These are phyloP conservation scores for Prinia subflava DNA, from an alignment of 2,113 vertebrate species.

Conservation along the genomic window DNA sequence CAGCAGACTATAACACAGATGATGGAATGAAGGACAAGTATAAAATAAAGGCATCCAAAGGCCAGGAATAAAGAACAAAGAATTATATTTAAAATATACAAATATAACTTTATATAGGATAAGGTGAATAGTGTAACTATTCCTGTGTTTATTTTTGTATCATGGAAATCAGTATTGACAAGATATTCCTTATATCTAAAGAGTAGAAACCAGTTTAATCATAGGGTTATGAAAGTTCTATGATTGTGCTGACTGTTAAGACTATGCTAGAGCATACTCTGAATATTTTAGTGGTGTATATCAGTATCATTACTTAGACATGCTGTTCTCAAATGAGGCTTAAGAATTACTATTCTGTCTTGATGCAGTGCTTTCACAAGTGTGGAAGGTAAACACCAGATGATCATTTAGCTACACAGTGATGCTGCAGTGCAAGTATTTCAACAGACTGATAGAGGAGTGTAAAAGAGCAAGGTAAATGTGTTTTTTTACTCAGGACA, in stretches of 20 bases:
- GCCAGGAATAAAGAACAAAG: neutral
- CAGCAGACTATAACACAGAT: neutral
- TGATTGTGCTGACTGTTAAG: neutral
- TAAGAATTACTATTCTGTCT: neutral
- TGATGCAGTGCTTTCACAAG: neutral
- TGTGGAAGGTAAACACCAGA: neutral
- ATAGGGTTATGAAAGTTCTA: neutral
- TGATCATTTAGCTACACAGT: neutral
- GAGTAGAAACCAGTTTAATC: neutral
- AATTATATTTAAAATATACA: neutral
- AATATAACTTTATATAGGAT: neutral
- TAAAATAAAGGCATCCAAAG: neutral
- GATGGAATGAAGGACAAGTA: neutral
- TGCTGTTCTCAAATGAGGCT: neutral
- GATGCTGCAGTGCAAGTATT: conserved; percentile 28
- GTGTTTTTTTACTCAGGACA: neutral
- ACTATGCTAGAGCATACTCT: neutral
- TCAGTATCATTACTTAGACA: neutral
- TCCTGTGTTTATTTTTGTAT: neutral
- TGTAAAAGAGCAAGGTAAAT: neutral
- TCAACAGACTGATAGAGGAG: neutral
- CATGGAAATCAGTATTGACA: neutral
- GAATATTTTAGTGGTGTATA: neutral
- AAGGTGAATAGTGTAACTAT: neutral
- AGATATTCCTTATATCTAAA: neutral